Percentiles rank a stretch among this genome's conserved stretches.
phyloP scores from a whole-genome alignment of 2,113 vertebrate species.

The Choloepus hoffmanni region DNA sequence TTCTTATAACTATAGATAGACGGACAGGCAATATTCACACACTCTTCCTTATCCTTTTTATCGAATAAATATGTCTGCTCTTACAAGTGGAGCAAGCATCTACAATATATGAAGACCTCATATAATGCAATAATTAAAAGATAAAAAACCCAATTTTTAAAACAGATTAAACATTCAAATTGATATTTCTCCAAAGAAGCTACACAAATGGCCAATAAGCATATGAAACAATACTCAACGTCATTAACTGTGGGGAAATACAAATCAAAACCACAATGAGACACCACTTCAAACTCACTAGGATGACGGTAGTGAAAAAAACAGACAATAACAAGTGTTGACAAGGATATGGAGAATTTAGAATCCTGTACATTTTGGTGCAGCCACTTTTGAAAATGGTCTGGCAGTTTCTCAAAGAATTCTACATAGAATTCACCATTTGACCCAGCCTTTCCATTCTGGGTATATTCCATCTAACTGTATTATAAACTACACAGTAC shows the following conservation, averaged over 20 bases:
- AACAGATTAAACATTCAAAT: background rate
- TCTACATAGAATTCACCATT: no score
- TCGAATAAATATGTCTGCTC: background rate
- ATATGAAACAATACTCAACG: background rate
- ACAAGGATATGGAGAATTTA: background rate
- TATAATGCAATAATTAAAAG: background rate
- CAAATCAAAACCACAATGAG: background rate
- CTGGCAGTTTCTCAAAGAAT: background rate
- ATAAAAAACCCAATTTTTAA: background rate
- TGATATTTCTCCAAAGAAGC: background rate
- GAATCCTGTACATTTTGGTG: background rate
- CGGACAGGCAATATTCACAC: background rate
- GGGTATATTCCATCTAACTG: background rate
- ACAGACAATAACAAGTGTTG: background rate
- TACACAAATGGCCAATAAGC: background rate
- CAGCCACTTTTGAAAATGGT: background rate
- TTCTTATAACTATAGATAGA: background rate
- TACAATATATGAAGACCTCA: background rate
- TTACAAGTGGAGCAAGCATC: background rate
- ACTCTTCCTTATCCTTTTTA: background rate
- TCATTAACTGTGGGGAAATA: background rate
- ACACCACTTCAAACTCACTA: background rate
- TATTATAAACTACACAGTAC: background rate
- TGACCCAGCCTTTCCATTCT: background rate
- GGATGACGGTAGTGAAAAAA: background rate